Conservation (phyloP, 2,888 invertebrate species). For the Cheilosia soror region DNA sequence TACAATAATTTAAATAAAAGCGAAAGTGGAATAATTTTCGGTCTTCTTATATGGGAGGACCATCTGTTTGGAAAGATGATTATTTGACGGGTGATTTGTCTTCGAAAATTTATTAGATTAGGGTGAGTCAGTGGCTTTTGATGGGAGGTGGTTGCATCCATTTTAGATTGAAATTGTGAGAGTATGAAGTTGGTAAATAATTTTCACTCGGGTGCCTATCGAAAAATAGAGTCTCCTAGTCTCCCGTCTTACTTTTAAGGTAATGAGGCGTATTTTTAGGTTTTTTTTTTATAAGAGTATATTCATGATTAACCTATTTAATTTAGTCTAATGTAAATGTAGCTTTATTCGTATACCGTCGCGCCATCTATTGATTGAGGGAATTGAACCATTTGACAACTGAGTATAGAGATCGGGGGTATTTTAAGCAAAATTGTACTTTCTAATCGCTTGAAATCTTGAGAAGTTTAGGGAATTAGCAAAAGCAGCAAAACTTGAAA, state of each 20-base stretch:
- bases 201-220: background rate
- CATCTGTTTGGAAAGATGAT: constrained; percentile 55
- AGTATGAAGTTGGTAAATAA: background rate
- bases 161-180: background rate
- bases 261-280: too few species aligned
- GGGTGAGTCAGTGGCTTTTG: background rate
- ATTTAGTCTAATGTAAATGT: background rate
- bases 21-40: constrained; percentile 59
- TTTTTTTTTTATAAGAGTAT: too few species aligned
- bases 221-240: too few species aligned
- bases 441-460: too few species aligned
- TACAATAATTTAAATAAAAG: constrained; percentile 66
- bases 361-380: background rate
- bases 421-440: too few species aligned
- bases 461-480: too few species aligned
- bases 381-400: too few species aligned
- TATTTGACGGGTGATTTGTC: constrained; percentile 24
- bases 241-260: too few species aligned
- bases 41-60: constrained; percentile 4
- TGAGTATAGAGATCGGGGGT: too few species aligned
- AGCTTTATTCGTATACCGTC: background rate
- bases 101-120: background rate
- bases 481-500: too few species aligned
- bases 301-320: background rate
- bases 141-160: background rate